These are phyloP conservation scores for Molossus molossus DNA, from an alignment of 2,797 vertebrate species.

Conservation along the genomic window DNA sequence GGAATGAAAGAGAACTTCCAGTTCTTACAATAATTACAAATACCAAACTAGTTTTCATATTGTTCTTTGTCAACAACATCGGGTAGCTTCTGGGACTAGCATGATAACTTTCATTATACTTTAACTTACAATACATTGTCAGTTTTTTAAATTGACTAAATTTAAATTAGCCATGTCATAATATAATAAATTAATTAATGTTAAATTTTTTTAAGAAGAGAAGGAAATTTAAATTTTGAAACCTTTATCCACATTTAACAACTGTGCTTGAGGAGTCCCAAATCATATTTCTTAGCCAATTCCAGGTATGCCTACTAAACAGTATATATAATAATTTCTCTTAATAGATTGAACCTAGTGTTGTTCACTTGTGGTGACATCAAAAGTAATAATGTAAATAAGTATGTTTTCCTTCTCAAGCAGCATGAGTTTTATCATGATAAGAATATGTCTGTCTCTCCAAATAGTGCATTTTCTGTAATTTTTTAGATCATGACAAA, in stretches of 20 bases:
- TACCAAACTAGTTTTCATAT: background rate
- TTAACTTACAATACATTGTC: background rate
- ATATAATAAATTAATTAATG: conserved; percentile 5
- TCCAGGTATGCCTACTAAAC: background rate
- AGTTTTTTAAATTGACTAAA: conserved; percentile 6
- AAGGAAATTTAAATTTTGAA: conserved; percentile 15
- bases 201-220: conserved; percentile 28
- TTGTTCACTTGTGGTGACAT: background rate
- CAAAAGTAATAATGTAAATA: background rate
- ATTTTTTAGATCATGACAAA: background rate
- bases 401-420: background rate
- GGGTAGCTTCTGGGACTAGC: background rate
- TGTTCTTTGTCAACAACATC: conserved; percentile 30
- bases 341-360: background rate
- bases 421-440: background rate
- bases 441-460: background rate
- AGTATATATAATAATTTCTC: background rate
- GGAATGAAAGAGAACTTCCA: background rate
- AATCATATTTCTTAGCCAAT: background rate
- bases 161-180: conserved; percentile 11
- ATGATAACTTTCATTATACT: background rate
- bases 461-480: background rate
- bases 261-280: background rate
- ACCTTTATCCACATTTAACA: conserved; percentile 23
- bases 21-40: background rate